These are phyloP conservation scores for Physella acuta DNA, from an alignment of 1,140 invertebrate genomes.

Conservation along the genomic window DNA sequence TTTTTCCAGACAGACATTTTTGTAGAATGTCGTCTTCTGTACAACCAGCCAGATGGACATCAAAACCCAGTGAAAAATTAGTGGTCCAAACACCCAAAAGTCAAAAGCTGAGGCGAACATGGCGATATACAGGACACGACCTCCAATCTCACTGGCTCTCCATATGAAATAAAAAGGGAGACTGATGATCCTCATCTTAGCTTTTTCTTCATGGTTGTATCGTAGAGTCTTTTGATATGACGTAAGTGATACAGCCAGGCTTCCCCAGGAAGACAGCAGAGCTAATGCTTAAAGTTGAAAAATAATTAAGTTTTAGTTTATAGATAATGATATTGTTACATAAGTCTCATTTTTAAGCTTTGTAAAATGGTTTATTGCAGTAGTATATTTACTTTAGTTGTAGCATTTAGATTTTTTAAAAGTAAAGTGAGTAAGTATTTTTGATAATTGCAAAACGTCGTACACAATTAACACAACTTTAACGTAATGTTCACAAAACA, in stretches of 20 bases:
- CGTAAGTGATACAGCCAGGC: constrained; percentile 84
- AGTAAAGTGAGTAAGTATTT: no score
- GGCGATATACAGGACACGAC: constrained; percentile 64
- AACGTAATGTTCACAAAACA: no score
- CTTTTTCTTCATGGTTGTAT: constrained; percentile 65
- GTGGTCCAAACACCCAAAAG: constrained; percentile 60
- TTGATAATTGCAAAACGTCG: no score
- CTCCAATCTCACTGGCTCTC: constrained; percentile 75
- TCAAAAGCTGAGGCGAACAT: constrained; percentile 63
- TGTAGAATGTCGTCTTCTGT: constrained; percentile 64
- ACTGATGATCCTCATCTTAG: constrained; percentile 68
- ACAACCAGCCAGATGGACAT: constrained; percentile 76
- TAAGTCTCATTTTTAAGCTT: no score
- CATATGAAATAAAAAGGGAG: constrained; percentile 64
- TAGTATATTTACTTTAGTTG: no score
- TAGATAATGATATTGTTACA: no score
- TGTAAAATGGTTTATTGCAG: no score
- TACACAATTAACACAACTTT: no score
- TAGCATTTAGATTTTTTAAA: no score
- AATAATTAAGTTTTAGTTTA: no score
- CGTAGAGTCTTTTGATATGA: constrained; percentile 79
- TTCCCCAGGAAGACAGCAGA: constrained; percentile 70
- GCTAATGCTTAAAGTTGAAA: constrained; percentile 35
- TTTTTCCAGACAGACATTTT: constrained; percentile 52
- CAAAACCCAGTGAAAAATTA: constrained; percentile 71